A percentile compares a stretch with the other conserved stretches of the same genome.
Evolutionary conservation across 2,797 vertebrate genomes (phyloP).

Genomic region (Meda fulgida): DNA sequence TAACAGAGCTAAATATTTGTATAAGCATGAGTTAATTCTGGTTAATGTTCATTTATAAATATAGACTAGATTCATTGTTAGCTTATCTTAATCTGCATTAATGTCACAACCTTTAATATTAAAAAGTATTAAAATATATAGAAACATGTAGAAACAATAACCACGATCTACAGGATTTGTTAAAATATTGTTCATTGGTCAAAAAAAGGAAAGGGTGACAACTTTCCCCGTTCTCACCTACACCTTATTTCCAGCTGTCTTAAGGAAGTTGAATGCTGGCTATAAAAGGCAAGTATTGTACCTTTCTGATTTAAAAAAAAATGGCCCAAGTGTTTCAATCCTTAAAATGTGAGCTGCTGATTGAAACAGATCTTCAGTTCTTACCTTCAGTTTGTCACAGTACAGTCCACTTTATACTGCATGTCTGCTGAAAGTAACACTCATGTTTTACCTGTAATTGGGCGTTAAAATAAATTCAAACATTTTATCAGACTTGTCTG

Average conservation of each 20-base stretch:
- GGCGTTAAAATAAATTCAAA: not conserved
- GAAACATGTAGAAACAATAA: not conserved
- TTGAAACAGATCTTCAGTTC: not conserved
- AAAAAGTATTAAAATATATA: not conserved
- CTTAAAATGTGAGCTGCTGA: not conserved
- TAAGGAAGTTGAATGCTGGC: not conserved
- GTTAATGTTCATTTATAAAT: not conserved
- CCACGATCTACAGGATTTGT: not conserved
- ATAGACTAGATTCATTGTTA: not conserved
- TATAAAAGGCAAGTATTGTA: not conserved
- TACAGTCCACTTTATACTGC: not conserved
- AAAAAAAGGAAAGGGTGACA: not conserved
- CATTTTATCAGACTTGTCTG: not conserved
- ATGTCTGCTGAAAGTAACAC: not conserved
- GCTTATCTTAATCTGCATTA: not conserved
- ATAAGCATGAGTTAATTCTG: not conserved
- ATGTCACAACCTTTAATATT: too few species aligned
- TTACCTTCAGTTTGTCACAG: not conserved
- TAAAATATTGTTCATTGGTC: not conserved
- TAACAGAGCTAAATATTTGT: not conserved
- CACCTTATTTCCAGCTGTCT: not conserved
- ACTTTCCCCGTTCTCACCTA: not conserved
- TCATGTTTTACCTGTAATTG: not conserved
- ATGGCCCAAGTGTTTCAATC: not conserved
- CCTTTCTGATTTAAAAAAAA: not conserved